phyloP scores from a whole-genome alignment of 1,140 invertebrate species.

The Solenopsis fugax region DNA sequence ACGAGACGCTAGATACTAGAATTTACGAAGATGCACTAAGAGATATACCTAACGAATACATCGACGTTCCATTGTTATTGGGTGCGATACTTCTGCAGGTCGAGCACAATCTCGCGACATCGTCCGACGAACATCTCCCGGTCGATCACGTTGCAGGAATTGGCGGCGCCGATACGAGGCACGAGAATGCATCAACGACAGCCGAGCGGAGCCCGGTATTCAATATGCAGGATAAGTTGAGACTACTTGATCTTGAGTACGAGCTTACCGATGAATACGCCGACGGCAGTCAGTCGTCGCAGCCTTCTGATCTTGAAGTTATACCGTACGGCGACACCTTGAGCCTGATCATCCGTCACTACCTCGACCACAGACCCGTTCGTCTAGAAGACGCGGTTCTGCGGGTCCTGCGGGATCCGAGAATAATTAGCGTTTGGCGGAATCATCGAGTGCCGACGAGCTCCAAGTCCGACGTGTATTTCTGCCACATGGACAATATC shows the following conservation, averaged over 20 bases:
- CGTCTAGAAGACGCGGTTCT: conserved; percentile 47
- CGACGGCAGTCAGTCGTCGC: not conserved
- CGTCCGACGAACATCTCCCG: not conserved
- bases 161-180: not conserved
- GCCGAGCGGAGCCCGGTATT: not conserved
- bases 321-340: conserved; percentile 71
- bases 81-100: conserved; percentile 85
- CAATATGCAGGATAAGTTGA: conserved; percentile 24
- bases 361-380: not conserved
- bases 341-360: conserved; percentile 48
- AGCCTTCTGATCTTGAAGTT: conserved; percentile 54
- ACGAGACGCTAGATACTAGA: conserved; percentile 65
- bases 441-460: not conserved
- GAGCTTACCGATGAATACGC: conserved; percentile 73
- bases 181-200: not conserved
- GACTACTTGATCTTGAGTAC: conserved; percentile 68
- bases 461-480: conserved; percentile 44
- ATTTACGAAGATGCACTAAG: conserved; percentile 81
- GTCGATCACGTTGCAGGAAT: not conserved
- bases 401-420: conserved; percentile 44
- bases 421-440: conserved; percentile 23
- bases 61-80: conserved; percentile 84
- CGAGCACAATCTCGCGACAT: conserved; percentile 58
- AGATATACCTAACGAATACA: conserved; percentile 84
- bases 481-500: conserved; percentile 58